phyloP scores from a whole-genome alignment of 92 coral and sea anemone genomes.

The Hydrozoanthus gracilis region DNA sequence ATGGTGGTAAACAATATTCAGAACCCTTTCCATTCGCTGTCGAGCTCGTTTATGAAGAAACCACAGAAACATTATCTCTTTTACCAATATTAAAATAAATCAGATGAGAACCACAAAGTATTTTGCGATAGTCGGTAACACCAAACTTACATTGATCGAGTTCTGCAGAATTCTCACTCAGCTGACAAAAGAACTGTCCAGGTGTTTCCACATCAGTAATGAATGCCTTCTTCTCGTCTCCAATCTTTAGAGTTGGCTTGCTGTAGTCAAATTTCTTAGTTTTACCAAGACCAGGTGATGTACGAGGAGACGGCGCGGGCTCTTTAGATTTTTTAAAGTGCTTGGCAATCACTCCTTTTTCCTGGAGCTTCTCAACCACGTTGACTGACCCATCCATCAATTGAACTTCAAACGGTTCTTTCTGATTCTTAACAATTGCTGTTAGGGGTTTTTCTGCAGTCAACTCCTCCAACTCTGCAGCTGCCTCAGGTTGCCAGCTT shows the following conservation, averaged over 20 bases:
- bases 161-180: slow-evolving; percentile 61
- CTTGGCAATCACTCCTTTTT: slow-evolving; percentile 32
- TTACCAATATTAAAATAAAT: no score
- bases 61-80: no score
- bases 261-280: slow-evolving; percentile 39
- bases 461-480: slow-evolving; percentile 53
- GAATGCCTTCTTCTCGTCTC: slow-evolving; percentile 56
- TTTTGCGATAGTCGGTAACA: not conserved
- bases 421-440: slow-evolving; percentile 42
- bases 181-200: slow-evolving; percentile 81
- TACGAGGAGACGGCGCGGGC: not conserved
- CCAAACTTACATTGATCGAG: slow-evolving; percentile 73
- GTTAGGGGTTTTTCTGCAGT: slow-evolving; percentile 66
- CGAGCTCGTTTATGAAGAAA: no score
- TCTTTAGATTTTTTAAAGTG: not conserved
- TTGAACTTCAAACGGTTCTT: slow-evolving; percentile 54
- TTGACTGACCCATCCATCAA: slow-evolving; percentile 49
- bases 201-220: slow-evolving; percentile 73
- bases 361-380: slow-evolving; percentile 52
- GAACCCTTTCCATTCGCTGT: no score
- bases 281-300: slow-evolving; percentile 15
- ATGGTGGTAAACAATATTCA: no score
- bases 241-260: slow-evolving; percentile 58
- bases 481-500: slow-evolving; percentile 52
- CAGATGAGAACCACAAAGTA: no score